These are phyloP conservation scores for Leptinotarsa peninsularis DNA, from an alignment of 2,888 invertebrate species.

Conservation along the genomic window DNA sequence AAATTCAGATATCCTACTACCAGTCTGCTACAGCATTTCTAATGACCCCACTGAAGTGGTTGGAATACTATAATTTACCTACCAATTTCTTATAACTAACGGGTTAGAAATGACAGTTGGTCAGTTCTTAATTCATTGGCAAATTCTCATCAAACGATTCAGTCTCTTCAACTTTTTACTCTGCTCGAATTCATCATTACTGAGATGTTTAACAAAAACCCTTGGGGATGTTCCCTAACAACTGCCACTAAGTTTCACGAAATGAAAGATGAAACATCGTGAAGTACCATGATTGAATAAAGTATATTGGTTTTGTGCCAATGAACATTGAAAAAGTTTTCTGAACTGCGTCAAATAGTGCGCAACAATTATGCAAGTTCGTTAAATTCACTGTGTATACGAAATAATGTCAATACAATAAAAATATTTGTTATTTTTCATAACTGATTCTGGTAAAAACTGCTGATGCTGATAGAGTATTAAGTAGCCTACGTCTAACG, in stretches of 20 bases:
- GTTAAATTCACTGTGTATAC: slow-evolving; percentile 28
- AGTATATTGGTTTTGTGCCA: slow-evolving; percentile 53
- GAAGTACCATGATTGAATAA: slow-evolving; percentile 55
- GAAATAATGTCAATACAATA: slow-evolving; percentile 26
- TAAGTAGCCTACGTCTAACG: neutral
- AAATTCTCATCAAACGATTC: neutral
- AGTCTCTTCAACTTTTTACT: neutral
- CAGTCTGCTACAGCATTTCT: slow-evolving; percentile 7
- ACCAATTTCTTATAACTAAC: neutral
- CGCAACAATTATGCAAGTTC: slow-evolving; percentile 16
- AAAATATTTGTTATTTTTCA: slow-evolving; percentile 27
- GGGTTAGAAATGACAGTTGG: neutral
- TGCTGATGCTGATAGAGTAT: neutral
- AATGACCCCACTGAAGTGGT: neutral
- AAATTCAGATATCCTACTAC: neutral
- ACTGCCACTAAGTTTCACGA: slow-evolving; percentile 13
- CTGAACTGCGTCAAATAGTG: neutral
- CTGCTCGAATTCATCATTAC: neutral
- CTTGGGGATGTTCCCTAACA: neutral
- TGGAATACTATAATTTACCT: neutral
- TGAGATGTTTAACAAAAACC: neutral
- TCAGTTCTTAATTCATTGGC: neutral
- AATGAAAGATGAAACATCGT: slow-evolving; percentile 42
- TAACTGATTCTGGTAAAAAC: slow-evolving; percentile 7
- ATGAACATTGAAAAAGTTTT: slow-evolving; percentile 51